Base-by-base conservation (phyloP, 2,113 vertebrate genomes). In the Sapajus apella region DNA sequence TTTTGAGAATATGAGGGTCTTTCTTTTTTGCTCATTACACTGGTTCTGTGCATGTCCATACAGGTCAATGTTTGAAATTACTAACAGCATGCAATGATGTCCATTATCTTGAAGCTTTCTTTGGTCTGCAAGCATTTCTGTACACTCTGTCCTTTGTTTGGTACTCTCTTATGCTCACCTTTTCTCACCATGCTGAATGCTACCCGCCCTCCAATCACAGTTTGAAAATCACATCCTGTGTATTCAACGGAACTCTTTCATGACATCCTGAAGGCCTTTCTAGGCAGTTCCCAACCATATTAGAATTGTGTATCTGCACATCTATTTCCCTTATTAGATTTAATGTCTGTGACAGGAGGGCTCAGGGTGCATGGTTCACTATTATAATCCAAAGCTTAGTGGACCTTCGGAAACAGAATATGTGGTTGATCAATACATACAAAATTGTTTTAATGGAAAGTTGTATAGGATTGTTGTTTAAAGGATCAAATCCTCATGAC, bases 371-470 rank as follows among this genome's bases (percentile, higher is more conserved):
- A 11, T 27, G 27, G 27, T 5, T 94, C 21, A 56, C 47, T 45
- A 12, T 80, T 56, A 35, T n/a, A 72, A 20, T 87, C 52, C 32
- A 37, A 75, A 82, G 80, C 2, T 55, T 13, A 11, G 7, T 72
- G 37, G 93, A 43, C 18, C 45, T 73, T 94, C 40, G 55, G 75
- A 96, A 92, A 87, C 10, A 50, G n/a, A 43, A 61, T 21, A 32
- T 43, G 37, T 61, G 18, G 23, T 92, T 83, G 61, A 6, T 68
- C 37, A 75, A 45, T 47, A 56, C 25, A 52, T 43, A n/a, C 30
- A 79, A 55, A 83, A 72, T 32, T 35, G 13, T 16, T 92, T 84
- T 89, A 30, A n/a, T 72, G 83, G 32, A 27, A 91, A 73, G 12
- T 86, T 55, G 12, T 6, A 66, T 20, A 89, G 27, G 52, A 79